Evolutionary conservation across 2,797 vertebrate species (phyloP).

Genomic region (Diplodus sargus): DNA sequence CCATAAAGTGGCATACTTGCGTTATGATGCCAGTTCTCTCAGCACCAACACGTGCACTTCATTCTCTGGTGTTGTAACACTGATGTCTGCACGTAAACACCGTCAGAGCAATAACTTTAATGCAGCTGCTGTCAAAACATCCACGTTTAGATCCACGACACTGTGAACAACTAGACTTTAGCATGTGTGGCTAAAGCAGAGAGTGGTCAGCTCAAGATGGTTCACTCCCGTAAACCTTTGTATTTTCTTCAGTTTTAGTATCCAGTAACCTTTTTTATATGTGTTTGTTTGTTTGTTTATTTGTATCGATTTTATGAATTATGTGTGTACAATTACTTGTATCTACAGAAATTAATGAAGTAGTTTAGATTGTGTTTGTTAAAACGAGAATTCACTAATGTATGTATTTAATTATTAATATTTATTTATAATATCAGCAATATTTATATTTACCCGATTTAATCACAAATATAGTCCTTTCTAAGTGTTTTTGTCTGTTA

Average conservation of each 20-base stretch:
- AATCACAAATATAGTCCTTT: no score
- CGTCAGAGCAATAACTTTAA: background rate
- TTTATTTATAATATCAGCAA: background rate
- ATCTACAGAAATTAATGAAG: no score
- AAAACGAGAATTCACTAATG: background rate
- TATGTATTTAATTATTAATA: background rate
- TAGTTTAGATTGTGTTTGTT: background rate
- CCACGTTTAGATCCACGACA: no score
- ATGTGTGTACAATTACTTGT: background rate
- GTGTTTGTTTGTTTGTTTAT: background rate
- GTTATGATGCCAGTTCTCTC: background rate
- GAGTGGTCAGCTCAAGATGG: constrained; percentile 27
- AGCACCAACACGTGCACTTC: background rate
- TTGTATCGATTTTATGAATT: background rate
- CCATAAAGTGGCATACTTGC: constrained; percentile 14
- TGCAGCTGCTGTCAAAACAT: no score
- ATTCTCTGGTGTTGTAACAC: background rate
- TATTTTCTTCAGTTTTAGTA: no score
- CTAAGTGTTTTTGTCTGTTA: no score
- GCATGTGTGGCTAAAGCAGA: constrained; percentile 22
- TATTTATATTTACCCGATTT: no score
- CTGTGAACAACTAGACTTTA: background rate
- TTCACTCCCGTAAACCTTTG: background rate
- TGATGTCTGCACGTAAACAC: background rate
- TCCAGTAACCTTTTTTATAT: background rate